A percentile compares a stretch with the other conserved stretches of the same genome.
phyloP scores from a whole-genome alignment of 2,888 invertebrate species.

The Allolobophora icterica region DNA sequence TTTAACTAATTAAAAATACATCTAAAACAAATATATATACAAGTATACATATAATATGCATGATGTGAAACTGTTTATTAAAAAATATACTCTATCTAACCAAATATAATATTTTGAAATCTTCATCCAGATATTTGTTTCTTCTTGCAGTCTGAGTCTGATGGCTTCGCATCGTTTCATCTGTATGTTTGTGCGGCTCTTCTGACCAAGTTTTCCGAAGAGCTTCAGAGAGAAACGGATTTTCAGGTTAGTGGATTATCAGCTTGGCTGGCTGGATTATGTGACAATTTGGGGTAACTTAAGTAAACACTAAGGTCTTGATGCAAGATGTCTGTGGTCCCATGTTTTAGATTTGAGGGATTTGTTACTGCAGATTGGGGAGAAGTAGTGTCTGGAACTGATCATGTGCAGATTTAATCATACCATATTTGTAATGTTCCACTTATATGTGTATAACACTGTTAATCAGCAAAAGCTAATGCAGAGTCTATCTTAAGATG shows the following conservation, averaged over 20 bases:
- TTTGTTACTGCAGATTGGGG: too few relatives aligned
- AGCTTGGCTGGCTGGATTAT: background rate
- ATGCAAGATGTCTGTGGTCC: too few relatives aligned
- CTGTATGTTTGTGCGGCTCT: constrained; percentile 99
- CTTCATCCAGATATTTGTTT: background rate
- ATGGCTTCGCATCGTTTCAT: constrained; percentile 96
- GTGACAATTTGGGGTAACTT: too few relatives aligned
- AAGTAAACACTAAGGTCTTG: too few relatives aligned
- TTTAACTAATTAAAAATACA: background rate
- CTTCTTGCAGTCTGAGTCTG: constrained; percentile 72
- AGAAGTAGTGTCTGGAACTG: too few relatives aligned
- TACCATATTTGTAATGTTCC: background rate
- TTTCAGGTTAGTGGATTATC: constrained; percentile 75
- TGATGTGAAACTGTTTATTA: too few relatives aligned
- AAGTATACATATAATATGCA: too few relatives aligned
- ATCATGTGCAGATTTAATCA: background rate
- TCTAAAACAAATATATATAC: background rate
- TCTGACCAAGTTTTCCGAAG: constrained; percentile 89
- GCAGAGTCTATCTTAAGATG: background rate
- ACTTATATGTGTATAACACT: background rate
- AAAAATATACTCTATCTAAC: background rate
- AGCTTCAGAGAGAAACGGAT: constrained; percentile 86
- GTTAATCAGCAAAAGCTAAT: background rate
- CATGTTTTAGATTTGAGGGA: too few relatives aligned
- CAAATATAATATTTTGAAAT: background rate